Percentiles rank a stretch among this genome's conserved stretches.
These are phyloP conservation scores for Eulemur albifrons DNA, from an alignment of 2,797 vertebrate genomes.

Conservation along the genomic window DNA sequence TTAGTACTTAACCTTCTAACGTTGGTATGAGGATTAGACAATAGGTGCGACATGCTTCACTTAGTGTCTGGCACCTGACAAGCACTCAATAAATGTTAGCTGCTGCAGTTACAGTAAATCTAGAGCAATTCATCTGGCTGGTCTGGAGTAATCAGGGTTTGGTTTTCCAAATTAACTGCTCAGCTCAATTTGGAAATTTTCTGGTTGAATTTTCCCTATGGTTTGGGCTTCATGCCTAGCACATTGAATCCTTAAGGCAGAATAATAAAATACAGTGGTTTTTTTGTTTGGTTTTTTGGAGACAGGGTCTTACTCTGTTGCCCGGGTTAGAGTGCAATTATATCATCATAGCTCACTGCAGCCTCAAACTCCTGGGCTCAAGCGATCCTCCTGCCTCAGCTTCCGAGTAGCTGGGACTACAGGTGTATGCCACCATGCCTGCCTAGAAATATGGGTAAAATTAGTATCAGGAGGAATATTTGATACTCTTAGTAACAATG, in stretches of 20 bases:
- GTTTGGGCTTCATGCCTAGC: background rate
- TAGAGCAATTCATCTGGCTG: background rate
- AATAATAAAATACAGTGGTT: background rate
- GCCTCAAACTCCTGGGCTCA: background rate
- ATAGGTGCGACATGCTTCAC: background rate
- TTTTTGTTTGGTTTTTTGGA: background rate
- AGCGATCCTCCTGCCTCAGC: background rate
- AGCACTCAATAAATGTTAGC: background rate
- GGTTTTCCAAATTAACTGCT: background rate
- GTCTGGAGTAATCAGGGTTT: background rate
- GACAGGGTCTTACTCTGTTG: background rate
- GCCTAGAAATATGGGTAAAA: slow-evolving; percentile 53
- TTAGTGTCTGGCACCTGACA: background rate
- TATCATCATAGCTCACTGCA: background rate
- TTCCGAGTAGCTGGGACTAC: background rate
- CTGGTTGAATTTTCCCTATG: background rate
- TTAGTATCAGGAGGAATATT: slow-evolving; percentile 43
- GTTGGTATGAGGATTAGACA: background rate
- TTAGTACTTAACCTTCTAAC: background rate
- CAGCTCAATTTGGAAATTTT: background rate
- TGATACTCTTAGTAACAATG: slow-evolving; percentile 26
- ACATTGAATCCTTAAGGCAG: background rate
- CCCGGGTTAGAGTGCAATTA: background rate
- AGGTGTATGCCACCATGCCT: too few relatives aligned
- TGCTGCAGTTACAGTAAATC: background rate